phyloP scores from a whole-genome alignment of 2,113 vertebrate genomes.

The Mesembrinibis cayennensis region DNA sequence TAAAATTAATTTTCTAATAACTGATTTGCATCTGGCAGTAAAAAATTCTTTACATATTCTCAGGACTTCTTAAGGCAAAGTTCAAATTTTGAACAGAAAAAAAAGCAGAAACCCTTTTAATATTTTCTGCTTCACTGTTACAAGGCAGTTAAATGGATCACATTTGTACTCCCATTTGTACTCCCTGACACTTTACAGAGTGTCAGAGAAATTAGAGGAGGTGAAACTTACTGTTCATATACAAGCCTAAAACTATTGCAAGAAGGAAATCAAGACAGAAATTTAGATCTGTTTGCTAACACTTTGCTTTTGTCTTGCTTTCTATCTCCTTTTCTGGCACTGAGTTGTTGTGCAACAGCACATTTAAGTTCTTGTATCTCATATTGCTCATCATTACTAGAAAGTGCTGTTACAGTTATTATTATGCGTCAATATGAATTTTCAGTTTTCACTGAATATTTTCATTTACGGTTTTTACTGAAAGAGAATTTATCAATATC shows the following conservation, averaged over 20 bases:
- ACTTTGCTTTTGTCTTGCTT: neutral
- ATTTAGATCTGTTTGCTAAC: neutral
- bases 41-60: neutral
- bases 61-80: neutral
- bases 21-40: neutral
- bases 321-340: neutral
- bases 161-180: neutral
- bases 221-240: neutral
- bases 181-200: neutral
- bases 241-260: neutral
- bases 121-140: neutral
- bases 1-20: neutral
- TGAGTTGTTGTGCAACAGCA: neutral
- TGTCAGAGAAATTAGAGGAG: neutral
- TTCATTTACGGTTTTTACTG: neutral
- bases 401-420: neutral
- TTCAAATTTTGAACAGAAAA: neutral
- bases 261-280: neutral
- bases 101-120: fast-evolving
- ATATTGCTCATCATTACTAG: neutral
- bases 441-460: neutral
- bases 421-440: neutral
- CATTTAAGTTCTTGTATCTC: neutral
- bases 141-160: neutral
- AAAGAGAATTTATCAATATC: neutral